Conservation (phyloP, 2,888 invertebrate genomes). For the Frankliniella fusca region DNA sequence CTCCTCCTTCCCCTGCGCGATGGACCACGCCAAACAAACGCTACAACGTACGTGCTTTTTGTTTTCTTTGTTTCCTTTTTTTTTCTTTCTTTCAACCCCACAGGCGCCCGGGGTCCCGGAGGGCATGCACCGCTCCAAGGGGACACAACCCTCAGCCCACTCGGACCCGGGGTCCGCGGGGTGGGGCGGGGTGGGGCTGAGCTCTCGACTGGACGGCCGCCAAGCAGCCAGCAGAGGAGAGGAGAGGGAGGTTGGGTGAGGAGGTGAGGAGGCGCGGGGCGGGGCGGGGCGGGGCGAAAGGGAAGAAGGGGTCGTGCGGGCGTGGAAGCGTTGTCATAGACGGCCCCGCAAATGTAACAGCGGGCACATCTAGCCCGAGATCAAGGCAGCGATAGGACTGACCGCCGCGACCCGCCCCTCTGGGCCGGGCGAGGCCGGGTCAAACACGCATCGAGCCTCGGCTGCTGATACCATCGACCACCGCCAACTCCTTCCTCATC, state of each 20-base stretch:
- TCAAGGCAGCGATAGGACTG: background rate
- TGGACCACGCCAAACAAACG: conserved; percentile 17
- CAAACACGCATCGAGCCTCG: too few species aligned
- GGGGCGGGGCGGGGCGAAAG: background rate
- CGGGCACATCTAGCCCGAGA: background rate
- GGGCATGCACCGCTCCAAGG: too few species aligned
- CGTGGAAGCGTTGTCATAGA: background rate
- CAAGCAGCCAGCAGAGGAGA: too few species aligned
- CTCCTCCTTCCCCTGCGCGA: background rate
- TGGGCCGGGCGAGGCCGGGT: too few species aligned
- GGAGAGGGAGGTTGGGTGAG: background rate
- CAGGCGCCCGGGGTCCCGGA: background rate
- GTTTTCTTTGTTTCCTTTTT: background rate
- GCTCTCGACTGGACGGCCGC: background rate
- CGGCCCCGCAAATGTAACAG: background rate
- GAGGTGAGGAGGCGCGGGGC: background rate
- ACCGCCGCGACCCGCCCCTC: background rate
- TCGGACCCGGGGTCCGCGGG: too few species aligned
- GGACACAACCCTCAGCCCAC: too few species aligned
- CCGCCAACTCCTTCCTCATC: too few species aligned
- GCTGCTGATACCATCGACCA: too few species aligned
- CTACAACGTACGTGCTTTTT: background rate
- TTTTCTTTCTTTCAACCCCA: background rate
- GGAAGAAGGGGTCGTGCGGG: background rate
- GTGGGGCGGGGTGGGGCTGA: background rate